These are phyloP conservation scores for Acleris holmiana DNA, from an alignment of 2,888 invertebrate genomes.

Conservation along the genomic window DNA sequence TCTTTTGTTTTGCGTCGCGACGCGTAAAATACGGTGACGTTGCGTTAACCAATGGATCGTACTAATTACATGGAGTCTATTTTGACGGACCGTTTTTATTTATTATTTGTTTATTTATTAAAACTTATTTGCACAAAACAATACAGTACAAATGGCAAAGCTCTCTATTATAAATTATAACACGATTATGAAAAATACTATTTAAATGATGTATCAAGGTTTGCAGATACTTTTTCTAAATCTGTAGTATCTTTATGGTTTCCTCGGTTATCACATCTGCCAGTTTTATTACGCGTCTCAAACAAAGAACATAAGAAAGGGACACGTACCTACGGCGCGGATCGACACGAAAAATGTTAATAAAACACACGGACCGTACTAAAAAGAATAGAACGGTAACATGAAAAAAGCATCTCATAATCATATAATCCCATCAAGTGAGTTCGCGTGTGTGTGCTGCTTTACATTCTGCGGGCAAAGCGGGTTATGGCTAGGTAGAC, in stretches of 20 bases:
- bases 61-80: no score
- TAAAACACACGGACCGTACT: conserved; percentile 58
- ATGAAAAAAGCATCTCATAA: conserved; percentile 72
- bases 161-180: no score
- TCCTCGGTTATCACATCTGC: conserved; percentile 18
- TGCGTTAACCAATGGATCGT: no score
- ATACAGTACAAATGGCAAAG: no score
- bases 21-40: no score
- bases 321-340: conserved; percentile 39
- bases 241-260: background rate
- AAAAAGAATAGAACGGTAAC: conserved; percentile 63
- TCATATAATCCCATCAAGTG: conserved; percentile 67
- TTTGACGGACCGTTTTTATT: no score
- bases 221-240: no score
- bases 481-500: conserved; percentile 27
- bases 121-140: no score
- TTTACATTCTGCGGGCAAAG: conserved; percentile 49
- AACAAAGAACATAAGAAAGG: conserved; percentile 24
- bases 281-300: conserved; percentile 28
- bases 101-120: no score
- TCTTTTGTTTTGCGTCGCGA: no score
- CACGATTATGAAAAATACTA: no score
- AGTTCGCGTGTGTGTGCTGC: conserved; percentile 54
- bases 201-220: no score
- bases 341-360: conserved; percentile 48